Base-by-base conservation (phyloP, 2,113 vertebrate species). In the Psilopsiagon aymara region DNA sequence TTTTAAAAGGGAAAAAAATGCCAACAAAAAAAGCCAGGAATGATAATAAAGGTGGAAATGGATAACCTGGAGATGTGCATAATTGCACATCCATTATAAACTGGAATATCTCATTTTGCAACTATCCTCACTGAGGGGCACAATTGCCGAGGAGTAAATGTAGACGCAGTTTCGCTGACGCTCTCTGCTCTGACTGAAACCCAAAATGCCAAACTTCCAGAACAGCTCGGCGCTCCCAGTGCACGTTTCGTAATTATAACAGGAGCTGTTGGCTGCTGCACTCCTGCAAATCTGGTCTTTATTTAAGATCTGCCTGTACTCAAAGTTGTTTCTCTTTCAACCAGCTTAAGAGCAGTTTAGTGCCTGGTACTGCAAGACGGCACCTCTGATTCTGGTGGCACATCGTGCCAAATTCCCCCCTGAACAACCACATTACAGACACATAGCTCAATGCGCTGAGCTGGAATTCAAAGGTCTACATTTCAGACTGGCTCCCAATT, bases 251-350 rank as follows among this genome's bases (percentile, higher is more conserved):
- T 79, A 84, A 94, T 86, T 92, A 83, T 0, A 88, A 94, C 94
- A 94, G 95, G 94, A 96, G 92, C 93, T 83, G 14, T 15, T 95
- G 95, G 92, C 94, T 70, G 92, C 88, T 17, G 46, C 77, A 1
- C 64, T 27, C 82, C 13, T 31, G 59, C 46, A 89, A 95, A 94
- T 92, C 95, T 96, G 95, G 86, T 89, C 94, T 82, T 79, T 55
- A 92, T 96, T 96, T 96, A 92, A 94, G 59, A 78, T 66, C 73
- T 82, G 86, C 66, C 84, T 91, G 74, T 6, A 39, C 7, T 66
- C 77, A 69, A 43, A 91, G 70, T 46, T 10, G 11, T 46, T 94
- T 89, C 93, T 59, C 81, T 66, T 85, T 82, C 87, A 23, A 90
- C 76, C 83, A 66, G 77, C 27, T 76, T 15, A 47, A 49, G 84